Conservation (phyloP, 92 coral and sea anemone genomes). For the Phenganax stokvisi region DNA sequence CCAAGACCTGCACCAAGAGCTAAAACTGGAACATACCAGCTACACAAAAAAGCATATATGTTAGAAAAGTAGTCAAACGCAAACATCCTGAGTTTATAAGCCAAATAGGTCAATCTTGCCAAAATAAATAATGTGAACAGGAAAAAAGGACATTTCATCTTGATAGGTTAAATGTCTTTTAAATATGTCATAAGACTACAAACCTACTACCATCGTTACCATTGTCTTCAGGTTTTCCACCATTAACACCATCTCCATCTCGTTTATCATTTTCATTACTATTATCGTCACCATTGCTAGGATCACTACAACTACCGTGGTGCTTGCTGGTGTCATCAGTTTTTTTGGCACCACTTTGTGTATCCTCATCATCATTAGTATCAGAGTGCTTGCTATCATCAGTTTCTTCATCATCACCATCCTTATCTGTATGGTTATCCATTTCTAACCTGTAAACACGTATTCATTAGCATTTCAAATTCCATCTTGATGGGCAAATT, state of each 20-base stretch:
- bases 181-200: not conserved
- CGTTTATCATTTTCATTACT: conserved; percentile 8
- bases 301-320: not conserved
- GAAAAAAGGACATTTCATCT: no score
- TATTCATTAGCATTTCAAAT: no score
- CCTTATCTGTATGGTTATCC: not conserved
- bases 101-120: no score
- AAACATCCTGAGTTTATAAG: no score
- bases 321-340: conserved; percentile 7
- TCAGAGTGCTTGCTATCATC: not conserved
- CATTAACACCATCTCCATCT: not conserved
- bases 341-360: not conserved
- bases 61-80: not conserved
- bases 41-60: not conserved
- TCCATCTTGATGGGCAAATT: no score
- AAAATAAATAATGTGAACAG: no score
- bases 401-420: conserved; percentile 7
- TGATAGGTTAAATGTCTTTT: not conserved
- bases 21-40: conserved; percentile 13
- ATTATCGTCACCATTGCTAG: not conserved
- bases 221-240: not conserved
- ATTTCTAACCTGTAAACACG: not conserved
- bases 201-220: not conserved
- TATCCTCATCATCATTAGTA: not conserved
- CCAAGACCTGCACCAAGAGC: conserved; percentile 5